Percentiles rank a stretch among this genome's conserved stretches.
phyloP scores from a whole-genome alignment of 2,113 vertebrate species.

The Daboia siamensis region DNA sequence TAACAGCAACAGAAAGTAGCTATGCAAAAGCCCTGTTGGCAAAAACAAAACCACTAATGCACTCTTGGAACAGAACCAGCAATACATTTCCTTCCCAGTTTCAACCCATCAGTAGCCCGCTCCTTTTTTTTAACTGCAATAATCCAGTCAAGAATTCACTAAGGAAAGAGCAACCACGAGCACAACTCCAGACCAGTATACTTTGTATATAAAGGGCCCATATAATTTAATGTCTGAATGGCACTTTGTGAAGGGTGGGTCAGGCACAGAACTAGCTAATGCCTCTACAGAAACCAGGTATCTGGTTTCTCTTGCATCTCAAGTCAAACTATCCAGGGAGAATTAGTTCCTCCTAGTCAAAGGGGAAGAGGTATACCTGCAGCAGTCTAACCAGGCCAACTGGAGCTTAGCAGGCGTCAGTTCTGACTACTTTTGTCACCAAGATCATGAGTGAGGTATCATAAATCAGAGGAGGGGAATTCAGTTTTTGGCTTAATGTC shows the following conservation, averaged over 20 bases:
- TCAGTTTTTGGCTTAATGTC: too few relatives aligned
- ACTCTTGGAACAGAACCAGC: neutral
- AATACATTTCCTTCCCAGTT: neutral
- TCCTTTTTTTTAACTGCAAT: neutral
- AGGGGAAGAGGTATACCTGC: neutral
- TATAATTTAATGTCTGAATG: neutral
- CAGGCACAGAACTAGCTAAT: neutral
- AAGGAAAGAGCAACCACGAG: neutral
- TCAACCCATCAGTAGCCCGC: neutral
- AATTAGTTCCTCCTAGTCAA: neutral
- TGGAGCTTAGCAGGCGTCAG: neutral
- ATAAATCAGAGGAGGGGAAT: neutral
- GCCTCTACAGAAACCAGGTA: neutral
- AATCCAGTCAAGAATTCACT: neutral
- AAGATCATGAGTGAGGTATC: neutral
- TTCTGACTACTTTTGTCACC: neutral
- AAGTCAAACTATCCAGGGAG: neutral
- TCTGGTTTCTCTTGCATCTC: neutral
- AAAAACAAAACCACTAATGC: neutral
- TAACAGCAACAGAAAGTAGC: neutral
- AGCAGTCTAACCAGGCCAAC: neutral
- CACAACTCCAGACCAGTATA: neutral
- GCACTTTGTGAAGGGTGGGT: neutral
- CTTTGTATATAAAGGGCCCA: neutral
- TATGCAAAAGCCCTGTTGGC: neutral